Conservation (phyloP, 35 echinoderm and acorn worm species). For the Lytechinus pictus region DNA sequence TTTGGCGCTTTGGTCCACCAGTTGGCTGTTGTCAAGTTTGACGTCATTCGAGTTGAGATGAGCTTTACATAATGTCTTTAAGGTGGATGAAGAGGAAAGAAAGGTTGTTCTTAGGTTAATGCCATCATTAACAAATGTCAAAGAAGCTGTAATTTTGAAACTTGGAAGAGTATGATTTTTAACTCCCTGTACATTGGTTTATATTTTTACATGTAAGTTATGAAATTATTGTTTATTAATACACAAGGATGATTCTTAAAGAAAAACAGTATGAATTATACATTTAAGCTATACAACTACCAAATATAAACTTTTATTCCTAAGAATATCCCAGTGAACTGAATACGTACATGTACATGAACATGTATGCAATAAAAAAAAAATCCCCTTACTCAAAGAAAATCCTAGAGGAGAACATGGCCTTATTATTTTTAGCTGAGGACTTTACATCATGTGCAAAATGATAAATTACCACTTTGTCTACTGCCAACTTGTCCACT, state of each 20-base stretch:
- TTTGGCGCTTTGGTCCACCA: not conserved
- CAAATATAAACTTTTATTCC: no score
- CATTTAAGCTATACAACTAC: no score
- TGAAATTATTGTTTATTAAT: no score
- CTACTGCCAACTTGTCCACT: no score
- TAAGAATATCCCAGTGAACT: no score
- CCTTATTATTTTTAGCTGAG: not conserved
- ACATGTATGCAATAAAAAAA: not conserved
- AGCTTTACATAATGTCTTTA: conserved; percentile 13
- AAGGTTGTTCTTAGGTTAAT: not conserved
- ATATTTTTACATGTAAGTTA: no score
- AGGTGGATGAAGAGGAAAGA: not conserved
- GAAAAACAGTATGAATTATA: no score
- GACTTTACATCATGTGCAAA: not conserved
- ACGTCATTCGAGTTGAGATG: not conserved
- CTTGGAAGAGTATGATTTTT: not conserved
- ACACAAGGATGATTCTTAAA: no score
- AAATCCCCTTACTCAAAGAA: no score
- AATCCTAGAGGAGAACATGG: not conserved
- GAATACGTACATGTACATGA: not conserved
- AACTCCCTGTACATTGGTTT: not conserved
- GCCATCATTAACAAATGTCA: not conserved
- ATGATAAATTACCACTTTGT: not conserved
- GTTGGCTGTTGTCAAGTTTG: not conserved
- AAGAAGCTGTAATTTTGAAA: not conserved